Evolutionary conservation across 2,113 vertebrate genomes (phyloP).

Genomic region (Varanus komodoensis): DNA sequence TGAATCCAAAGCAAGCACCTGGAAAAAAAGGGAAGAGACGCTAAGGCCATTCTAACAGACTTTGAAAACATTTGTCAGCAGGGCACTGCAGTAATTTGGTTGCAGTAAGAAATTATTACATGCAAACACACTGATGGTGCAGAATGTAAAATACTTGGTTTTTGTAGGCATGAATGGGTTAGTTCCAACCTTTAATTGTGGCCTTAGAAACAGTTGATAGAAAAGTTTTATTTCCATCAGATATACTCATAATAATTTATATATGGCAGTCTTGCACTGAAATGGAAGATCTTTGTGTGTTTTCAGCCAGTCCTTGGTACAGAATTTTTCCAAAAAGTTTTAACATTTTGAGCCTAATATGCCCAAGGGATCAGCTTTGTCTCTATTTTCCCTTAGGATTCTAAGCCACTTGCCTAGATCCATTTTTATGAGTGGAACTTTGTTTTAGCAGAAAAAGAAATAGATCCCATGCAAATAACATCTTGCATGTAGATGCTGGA

Average conservation of each 20-base stretch:
- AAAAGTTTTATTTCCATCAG: neutral
- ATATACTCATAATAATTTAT: neutral
- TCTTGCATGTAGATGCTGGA: no score
- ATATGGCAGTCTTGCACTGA: neutral
- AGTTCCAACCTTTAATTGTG: neutral
- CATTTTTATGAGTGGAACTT: neutral
- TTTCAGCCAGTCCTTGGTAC: neutral
- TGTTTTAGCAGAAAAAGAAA: neutral
- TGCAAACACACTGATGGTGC: constrained; percentile 29
- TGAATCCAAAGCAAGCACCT: constrained; percentile 52
- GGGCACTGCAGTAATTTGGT: constrained; percentile 60
- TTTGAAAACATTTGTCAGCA: constrained; percentile 68
- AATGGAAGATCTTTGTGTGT: neutral
- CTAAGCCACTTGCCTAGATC: neutral
- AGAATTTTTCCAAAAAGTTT: neutral
- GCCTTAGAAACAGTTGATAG: neutral
- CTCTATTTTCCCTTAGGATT: neutral
- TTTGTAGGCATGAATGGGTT: constrained; percentile 10
- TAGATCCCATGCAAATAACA: neutral
- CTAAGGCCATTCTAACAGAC: constrained; percentile 41
- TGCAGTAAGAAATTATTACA: constrained; percentile 67
- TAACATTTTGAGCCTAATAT: neutral
- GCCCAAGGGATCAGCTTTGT: neutral
- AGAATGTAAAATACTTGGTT: constrained; percentile 19
- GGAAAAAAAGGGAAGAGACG: constrained; percentile 47